Conservation (phyloP, 2,113 vertebrate genomes). For the Lycaon pictus region DNA sequence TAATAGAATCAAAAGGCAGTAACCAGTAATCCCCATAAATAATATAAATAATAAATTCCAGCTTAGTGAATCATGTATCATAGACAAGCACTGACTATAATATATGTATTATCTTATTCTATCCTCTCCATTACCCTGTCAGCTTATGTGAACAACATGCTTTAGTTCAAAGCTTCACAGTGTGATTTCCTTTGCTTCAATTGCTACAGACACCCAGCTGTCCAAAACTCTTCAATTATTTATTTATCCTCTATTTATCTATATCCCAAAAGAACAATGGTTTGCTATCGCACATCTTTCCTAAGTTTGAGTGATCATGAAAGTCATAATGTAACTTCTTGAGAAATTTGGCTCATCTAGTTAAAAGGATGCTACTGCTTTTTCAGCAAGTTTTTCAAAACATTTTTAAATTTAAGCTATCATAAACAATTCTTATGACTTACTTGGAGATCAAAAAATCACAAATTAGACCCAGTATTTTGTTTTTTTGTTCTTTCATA, state of each 20-base stretch:
- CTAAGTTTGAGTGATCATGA: conserved; percentile 27
- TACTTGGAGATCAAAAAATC: background rate
- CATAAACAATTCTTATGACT: background rate
- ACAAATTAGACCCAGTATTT: background rate
- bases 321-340: background rate
- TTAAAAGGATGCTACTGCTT: background rate
- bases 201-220: background rate
- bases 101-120: conserved; percentile 65
- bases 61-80: conserved; percentile 62
- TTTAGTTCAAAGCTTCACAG: conserved; percentile 65
- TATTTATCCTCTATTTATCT: conserved; percentile 66
- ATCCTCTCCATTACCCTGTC: conserved; percentile 72
- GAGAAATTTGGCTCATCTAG: background rate
- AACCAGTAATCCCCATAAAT: conserved; percentile 76
- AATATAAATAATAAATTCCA: conserved; percentile 76
- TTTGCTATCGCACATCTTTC: conserved; percentile 34
- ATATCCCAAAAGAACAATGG: background rate
- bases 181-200: background rate
- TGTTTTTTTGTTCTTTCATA: background rate
- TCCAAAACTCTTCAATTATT: conserved; percentile 69
- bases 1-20: conserved; percentile 74
- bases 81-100: conserved; percentile 62
- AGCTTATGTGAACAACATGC: conserved; percentile 66
- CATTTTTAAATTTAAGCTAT: background rate
- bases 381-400: background rate